Conservation (phyloP, 1,140 invertebrate genomes). For the Zophobas atratus region DNA sequence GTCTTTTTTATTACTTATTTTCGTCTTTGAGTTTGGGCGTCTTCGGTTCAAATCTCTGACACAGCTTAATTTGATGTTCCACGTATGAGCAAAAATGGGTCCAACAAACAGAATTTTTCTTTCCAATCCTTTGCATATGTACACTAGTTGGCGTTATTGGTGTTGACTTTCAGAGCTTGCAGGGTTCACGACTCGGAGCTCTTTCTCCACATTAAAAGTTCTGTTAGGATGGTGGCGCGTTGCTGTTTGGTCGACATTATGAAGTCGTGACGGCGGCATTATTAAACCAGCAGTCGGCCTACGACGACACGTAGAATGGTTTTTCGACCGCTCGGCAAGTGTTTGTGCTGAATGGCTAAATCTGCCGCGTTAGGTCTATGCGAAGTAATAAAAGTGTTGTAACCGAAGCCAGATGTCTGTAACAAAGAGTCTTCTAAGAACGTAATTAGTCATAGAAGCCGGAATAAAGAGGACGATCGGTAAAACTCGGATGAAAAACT, state of each 20-base stretch:
- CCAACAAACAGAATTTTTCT: slow-evolving; percentile 3
- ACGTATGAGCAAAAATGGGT: background rate
- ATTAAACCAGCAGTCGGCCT: slow-evolving; percentile 16
- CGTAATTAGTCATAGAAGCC: no score
- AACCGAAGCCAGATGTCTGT: no score
- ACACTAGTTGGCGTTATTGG: slow-evolving; percentile 5
- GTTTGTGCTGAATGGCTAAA: no score
- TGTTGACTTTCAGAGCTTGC: slow-evolving; percentile 31
- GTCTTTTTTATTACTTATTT: background rate
- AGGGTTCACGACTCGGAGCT: background rate
- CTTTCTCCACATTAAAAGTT: slow-evolving; percentile 23
- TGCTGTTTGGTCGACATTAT: slow-evolving; percentile 33
- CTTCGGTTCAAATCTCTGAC: background rate
- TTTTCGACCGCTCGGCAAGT: no score
- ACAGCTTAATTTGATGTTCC: background rate
- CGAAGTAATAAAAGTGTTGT: no score
- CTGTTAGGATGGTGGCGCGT: background rate
- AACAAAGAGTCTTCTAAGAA: no score
- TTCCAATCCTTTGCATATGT: slow-evolving; percentile 19
- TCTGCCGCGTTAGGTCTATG: no score
- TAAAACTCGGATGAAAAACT: no score
- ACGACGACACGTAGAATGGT: no score
- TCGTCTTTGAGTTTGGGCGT: background rate
- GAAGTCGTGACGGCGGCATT: slow-evolving; percentile 33
- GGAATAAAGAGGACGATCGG: no score